A percentile compares a stretch with the other conserved stretches of the same genome.
Conservation (phyloP, 1,140 invertebrate genomes). For the Branchinecta lindahli region DNA sequence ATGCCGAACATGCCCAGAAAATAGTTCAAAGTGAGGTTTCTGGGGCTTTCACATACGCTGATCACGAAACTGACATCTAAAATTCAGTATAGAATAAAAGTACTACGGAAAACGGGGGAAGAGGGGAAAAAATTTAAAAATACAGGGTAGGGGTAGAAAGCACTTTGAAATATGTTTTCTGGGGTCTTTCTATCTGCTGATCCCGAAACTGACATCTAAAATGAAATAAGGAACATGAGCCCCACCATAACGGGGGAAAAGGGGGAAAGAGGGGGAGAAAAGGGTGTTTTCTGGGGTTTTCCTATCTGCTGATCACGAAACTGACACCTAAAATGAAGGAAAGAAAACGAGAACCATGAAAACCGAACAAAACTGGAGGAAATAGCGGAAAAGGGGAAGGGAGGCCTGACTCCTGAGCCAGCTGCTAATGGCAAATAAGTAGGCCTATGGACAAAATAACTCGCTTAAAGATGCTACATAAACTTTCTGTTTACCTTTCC, state of each 20-base stretch:
- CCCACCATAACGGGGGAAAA: background rate
- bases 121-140: constrained; percentile 7
- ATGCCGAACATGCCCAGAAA: no score
- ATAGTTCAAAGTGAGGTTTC: no score
- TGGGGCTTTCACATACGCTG: background rate
- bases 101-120: background rate
- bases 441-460: constrained; percentile 8
- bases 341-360: no score
- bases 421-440: constrained; percentile 1
- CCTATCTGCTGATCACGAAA: no score
- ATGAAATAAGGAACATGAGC: background rate
- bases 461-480: no score
- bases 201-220: constrained; percentile 8
- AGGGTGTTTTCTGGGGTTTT: no score
- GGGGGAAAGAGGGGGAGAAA: constrained; percentile 10
- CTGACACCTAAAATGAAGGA: no score
- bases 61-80: constrained; percentile 4
- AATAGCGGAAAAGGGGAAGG: constrained; percentile 13
- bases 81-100: constrained; percentile 9
- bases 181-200: constrained; percentile 9
- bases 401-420: constrained; percentile 19
- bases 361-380: no score
- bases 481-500: no score
- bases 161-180: constrained; percentile 11
- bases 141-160: background rate